Evolutionary conservation across 92 coral and sea anemone species (phyloP), one percentile per base, ranked within the genome.

Genomic region (Bergia puertoricense): DNA sequence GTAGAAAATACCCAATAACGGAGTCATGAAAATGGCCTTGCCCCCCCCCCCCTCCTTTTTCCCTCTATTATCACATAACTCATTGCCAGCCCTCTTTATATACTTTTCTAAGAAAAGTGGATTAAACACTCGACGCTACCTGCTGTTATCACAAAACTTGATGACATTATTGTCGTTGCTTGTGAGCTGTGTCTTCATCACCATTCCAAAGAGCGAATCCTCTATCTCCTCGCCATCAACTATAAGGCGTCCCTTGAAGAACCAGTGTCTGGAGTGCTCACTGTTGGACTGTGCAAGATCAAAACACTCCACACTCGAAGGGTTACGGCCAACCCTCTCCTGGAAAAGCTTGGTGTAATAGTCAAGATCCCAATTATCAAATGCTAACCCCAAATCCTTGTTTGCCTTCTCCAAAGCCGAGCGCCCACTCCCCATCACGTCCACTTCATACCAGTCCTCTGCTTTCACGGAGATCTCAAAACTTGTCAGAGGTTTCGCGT

Each of bases 231-330:
- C 89, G 3, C 98, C 99, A 92, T 96, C 99, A 85, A 96, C 88
- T 4, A 90, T 84, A 77, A 96, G 92, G 73, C 89, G 93, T 30
- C 99, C 99, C 86, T 93, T 91, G 88, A 96, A 96, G 90, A 96
- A 96, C 99, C 99, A 96, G 85, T 96, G 99, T 80, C 99, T 92
- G 2, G 98, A 96, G 72, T 96, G 99, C 82, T 96, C 99, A 46
- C 99, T 96, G 92, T 96, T 96, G 2, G 98, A 95, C 91, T 96
- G 99, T 4, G 99, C 99, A 82, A 96, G 82, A 90, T 96, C 99
- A 94, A 96, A 96, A 86, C 99, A 96, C 86, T 96, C 99, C 5
- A 96, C 99, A 88, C 96, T 96, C 20, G 99, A 95, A 4, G 99
- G 99, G 77, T 96, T 95, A 76, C 99, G 91, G 51, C 94, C 90